A percentile compares a stretch with the other conserved stretches of the same genome.
Conservation (phyloP, 2,113 vertebrate genomes). For the Conger conger region DNA sequence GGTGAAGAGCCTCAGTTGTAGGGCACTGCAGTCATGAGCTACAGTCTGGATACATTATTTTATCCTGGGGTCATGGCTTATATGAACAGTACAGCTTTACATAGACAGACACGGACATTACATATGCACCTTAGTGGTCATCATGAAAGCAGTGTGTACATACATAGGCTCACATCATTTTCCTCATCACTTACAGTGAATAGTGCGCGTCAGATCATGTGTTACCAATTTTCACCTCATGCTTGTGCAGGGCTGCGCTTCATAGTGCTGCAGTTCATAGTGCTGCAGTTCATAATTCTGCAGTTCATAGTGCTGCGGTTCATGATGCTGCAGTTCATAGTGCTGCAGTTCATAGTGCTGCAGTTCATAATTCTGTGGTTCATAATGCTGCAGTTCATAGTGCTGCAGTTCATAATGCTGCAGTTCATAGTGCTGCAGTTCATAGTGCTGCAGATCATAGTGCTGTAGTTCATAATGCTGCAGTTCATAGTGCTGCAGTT, state of each 20-base stretch:
- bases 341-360: slow-evolving; percentile 61
- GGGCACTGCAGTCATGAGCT: neutral
- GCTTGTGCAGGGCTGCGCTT: slow-evolving; percentile 43
- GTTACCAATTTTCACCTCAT: slow-evolving; percentile 61
- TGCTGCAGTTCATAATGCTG: slow-evolving; percentile 61
- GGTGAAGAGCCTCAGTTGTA: neutral
- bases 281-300: slow-evolving; percentile 39
- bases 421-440: too few relatives aligned
- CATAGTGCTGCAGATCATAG: slow-evolving; percentile 52
- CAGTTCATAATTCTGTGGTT: too few relatives aligned
- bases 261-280: slow-evolving; percentile 59
- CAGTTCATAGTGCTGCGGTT: slow-evolving; percentile 54
- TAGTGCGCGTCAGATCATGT: slow-evolving; percentile 53
- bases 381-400: slow-evolving; percentile 46
- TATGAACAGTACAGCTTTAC: neutral
- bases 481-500: slow-evolving; percentile 60
- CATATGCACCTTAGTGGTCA: neutral
- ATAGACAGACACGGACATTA: slow-evolving; percentile 28
- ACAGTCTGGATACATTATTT: neutral
- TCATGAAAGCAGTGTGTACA: too few relatives aligned
- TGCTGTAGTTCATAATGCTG: slow-evolving; percentile 50
- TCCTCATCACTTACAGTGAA: slow-evolving; percentile 16
- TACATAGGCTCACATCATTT: too few relatives aligned
- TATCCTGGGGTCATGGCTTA: neutral
- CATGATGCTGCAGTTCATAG: slow-evolving; percentile 55